Evolutionary conservation across 1,140 invertebrate species (phyloP).

Genomic region (Rhyzopertha dominica): DNA sequence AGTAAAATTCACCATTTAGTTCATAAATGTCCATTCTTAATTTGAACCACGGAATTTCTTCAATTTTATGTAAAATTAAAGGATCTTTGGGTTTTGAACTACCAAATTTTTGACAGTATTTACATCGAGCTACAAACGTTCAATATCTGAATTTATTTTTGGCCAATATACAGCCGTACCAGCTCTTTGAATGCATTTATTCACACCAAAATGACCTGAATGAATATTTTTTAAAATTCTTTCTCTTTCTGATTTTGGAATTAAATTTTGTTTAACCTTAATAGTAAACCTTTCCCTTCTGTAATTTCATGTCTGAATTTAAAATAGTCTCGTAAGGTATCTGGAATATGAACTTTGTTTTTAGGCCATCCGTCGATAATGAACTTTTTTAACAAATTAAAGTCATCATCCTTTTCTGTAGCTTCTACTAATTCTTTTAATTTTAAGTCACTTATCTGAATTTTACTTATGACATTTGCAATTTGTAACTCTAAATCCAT

Average conservation of each 20-base stretch:
- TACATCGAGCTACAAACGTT: constrained; percentile 43
- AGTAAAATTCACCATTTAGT: constrained; percentile 18
- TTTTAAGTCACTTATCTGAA: constrained; percentile 18
- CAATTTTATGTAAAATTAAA: constrained; percentile 32
- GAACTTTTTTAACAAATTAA: constrained; percentile 29
- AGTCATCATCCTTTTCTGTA: constrained; percentile 26
- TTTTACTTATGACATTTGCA: constrained; percentile 7
- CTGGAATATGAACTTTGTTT: constrained; percentile 25
- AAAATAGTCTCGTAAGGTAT: constrained; percentile 18
- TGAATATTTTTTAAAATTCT: constrained; percentile 43
- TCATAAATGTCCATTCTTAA: constrained; percentile 30
- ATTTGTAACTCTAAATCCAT: constrained; percentile 11
- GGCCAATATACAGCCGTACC: constrained; percentile 46
- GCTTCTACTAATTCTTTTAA: constrained; percentile 30
- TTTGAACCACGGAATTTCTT: constrained; percentile 36
- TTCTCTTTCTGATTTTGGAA: constrained; percentile 38
- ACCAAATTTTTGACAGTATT: constrained; percentile 37
- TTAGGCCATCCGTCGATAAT: constrained; percentile 42
- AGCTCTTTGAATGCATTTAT: constrained; percentile 40
- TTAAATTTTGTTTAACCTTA: constrained; percentile 36
- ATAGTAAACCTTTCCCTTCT: constrained; percentile 32
- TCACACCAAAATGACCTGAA: constrained; percentile 45
- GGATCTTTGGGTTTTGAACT: constrained; percentile 31
- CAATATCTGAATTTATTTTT: constrained; percentile 44
- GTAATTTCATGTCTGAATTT: constrained; percentile 21